These are phyloP conservation scores for Glyptemys insculpta DNA, from an alignment of 2,797 vertebrate species.

Conservation along the genomic window DNA sequence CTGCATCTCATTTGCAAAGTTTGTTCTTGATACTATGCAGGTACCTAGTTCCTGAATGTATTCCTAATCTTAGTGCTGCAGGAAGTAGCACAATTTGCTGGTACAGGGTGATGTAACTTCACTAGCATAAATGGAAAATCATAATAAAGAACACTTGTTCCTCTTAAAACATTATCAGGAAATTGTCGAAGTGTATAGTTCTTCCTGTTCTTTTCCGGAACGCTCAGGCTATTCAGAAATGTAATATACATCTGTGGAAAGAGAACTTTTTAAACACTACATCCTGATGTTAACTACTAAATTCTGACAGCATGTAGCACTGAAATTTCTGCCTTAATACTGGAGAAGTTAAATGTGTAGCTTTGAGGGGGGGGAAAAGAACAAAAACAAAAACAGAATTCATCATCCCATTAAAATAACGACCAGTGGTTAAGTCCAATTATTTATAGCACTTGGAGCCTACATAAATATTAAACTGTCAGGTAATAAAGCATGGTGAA, in stretches of 20 bases:
- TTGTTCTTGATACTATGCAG: neutral
- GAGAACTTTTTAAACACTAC: neutral
- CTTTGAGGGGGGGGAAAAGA: neutral
- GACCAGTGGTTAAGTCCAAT: conserved; percentile 40
- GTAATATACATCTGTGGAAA: neutral
- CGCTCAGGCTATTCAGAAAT: neutral
- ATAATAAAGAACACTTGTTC: neutral
- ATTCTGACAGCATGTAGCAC: neutral
- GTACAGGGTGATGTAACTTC: neutral
- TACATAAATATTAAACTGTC: conserved; percentile 71
- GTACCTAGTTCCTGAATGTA: neutral
- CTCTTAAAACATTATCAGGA: neutral
- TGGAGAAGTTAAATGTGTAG: neutral
- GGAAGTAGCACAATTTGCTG: neutral
- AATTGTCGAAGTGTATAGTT: neutral
- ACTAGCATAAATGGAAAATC: rapidly evolving
- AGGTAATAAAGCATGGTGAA: conserved; percentile 57
- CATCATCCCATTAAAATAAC: conserved; percentile 56
- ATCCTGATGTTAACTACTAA: neutral
- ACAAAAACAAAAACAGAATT: conserved; percentile 22
- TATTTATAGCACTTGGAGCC: conserved; percentile 59
- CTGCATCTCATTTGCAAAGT: neutral
- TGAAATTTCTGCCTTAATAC: neutral
- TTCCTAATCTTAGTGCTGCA: neutral
- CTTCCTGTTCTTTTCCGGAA: neutral